Conservation (phyloP, 2,888 invertebrate genomes). For the Heliconius cydno region DNA sequence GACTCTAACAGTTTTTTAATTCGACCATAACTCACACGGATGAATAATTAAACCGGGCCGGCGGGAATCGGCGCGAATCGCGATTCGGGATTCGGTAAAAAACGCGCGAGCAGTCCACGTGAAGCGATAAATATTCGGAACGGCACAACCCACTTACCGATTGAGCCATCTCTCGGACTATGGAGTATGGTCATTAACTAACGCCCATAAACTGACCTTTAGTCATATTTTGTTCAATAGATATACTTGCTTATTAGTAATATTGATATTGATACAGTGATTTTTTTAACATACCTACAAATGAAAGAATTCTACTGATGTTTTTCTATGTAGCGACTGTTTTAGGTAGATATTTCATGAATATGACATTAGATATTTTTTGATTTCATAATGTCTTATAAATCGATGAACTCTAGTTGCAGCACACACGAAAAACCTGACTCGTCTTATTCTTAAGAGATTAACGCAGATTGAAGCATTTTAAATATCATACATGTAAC, state of each 20-base stretch:
- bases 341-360: neutral
- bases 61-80: conserved; percentile 64
- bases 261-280: neutral
- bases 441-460: too few species aligned
- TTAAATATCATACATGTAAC: too few species aligned
- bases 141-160: conserved; percentile 79
- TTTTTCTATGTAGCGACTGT: neutral
- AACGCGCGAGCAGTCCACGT: conserved; percentile 64
- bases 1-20: conserved; percentile 84
- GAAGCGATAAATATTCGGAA: conserved; percentile 75
- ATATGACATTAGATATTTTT: neutral
- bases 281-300: neutral
- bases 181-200: conserved; percentile 7
- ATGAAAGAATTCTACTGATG: neutral
- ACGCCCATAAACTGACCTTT: conserved; percentile 18
- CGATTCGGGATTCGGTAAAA: conserved; percentile 64
- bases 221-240: neutral
- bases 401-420: too few species aligned
- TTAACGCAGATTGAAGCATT: too few species aligned
- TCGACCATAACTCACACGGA: conserved; percentile 83
- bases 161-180: conserved; percentile 50
- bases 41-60: conserved; percentile 83
- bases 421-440: too few species aligned
- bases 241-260: neutral
- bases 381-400: too few species aligned